These are phyloP conservation scores for Echinarachnius parma DNA, from an alignment of 53 echinoderm and acorn worm genomes.

Conservation along the genomic window DNA sequence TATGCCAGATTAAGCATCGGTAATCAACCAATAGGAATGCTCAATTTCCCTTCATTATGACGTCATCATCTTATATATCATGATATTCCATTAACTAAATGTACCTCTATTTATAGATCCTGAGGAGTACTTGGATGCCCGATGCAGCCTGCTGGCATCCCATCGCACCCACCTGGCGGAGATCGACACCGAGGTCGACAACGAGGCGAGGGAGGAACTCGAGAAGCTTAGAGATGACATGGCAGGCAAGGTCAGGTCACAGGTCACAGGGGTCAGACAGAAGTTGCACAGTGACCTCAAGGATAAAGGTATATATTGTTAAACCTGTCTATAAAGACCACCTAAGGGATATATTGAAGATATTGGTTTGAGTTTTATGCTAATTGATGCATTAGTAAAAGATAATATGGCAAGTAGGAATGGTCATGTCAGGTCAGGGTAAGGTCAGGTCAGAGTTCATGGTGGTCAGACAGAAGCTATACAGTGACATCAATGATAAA, in stretches of 20 bases:
- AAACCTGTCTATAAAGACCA: no score
- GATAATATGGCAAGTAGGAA: no score
- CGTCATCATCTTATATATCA: no score
- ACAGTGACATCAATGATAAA: conserved; percentile 67
- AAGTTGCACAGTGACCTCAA: conserved; percentile 64
- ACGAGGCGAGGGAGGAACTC: conserved; percentile 73
- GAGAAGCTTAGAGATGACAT: conserved; percentile 63
- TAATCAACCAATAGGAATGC: no score
- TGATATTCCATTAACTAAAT: no score
- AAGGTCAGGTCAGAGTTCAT: conserved; percentile 63
- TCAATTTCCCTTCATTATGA: no score
- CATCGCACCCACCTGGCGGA: conserved; percentile 67
- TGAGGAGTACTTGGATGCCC: conserved; percentile 72
- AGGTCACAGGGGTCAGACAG: conserved; percentile 54
- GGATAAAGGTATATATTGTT: conserved; percentile 53
- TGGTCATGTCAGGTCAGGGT: no score
- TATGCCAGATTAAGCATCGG: no score
- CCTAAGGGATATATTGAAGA: no score
- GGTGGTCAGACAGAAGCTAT: conserved; percentile 46
- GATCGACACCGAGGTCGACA: conserved; percentile 61
- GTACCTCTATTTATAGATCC: conserved; percentile 35
- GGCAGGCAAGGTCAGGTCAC: conserved; percentile 56
- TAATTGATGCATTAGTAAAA: no score
- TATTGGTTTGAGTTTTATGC: no score
- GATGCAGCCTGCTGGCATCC: conserved; percentile 43